Base-by-base conservation (phyloP, 2,113 vertebrate genomes). In the Patagioenas fasciata region DNA sequence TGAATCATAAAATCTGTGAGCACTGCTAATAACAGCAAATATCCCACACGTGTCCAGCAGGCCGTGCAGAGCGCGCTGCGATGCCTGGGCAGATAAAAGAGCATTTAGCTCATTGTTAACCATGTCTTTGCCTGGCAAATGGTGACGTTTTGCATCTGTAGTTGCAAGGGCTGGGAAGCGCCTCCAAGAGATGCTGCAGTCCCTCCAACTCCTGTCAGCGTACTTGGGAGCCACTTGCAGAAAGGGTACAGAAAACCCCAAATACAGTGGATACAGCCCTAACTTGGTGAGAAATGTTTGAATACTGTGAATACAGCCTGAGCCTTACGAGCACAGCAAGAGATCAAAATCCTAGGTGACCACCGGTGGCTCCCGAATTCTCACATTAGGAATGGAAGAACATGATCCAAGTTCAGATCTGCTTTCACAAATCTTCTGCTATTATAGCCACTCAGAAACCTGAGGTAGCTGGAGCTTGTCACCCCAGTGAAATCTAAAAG, bases 161-260 rank as follows among this genome's bases (percentile, higher is more conserved):
- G 47, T 6, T 20, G n/a, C 3, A 72, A 13, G 16, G 11, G 50
- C 0, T 58, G 36, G 69, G 56, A 29, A 56, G 26, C 67, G 72
- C 9, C 24, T 16, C n/a, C 2, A 28, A 50, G n/a, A 31, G 16
- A 21, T 6, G 4, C 20, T 3, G 17, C 50, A 34, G 19, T 5
- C 32, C 62, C 66, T 50, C 38, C 53, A 31, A 9, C 2, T 34
- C 58, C 23, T 2, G 44, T 32, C 65, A 56, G 14, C 20, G 1
- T 8, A 1, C 23, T 5, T 6, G 53, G 62, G 54, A 0, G 0
- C 18, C 5, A 25, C 12, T 1, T 42, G 51, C 23, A 54, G 36
- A 50, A 61, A 58, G 56, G 60, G 15, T 21, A 26, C 42, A 50
- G 65, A 26, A 82, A 60, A 61, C 6, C 6, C 18, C 11, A 16